Evolutionary conservation across 2,888 invertebrate species (phyloP), one percentile per base, ranked within the genome.

Genomic region (Ormyrus nitidulus): DNA sequence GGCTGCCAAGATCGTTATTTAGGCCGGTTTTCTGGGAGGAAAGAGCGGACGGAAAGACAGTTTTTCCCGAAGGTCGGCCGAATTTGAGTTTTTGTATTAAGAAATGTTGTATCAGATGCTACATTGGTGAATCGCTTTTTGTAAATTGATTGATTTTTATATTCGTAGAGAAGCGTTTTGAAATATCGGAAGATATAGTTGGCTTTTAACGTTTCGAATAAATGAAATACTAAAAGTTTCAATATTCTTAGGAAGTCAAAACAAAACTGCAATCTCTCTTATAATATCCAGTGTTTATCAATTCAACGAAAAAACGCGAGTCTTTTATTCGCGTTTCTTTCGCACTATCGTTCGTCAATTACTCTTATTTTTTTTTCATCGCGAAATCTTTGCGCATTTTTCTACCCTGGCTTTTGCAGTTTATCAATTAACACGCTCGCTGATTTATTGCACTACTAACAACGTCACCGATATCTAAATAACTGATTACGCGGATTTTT

Each of bases 341-440:
- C 19, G 19, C 19, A 19, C 19, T 54, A 58, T 66, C 73, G 46
- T 66, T 66, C 74, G 58, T 66, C 65, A 68, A 75, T 75, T 68
- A 66, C 34, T 44, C 53, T n/a, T 49, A 49, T 65, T 46, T 56
- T 74, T 59, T 59, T 51, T 51, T 11, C 10, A 0, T n/a, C 8
- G 7, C 8, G 70, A 48, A 19, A 62, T 58, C 8, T 6, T 68
- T 48, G 51, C n/a, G 2, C 9, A n/a, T 49, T 61, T 8, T 8
- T 11, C 34, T 59, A 7, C 0, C 5, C 64, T n/a, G 19, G 19
- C 6, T 62, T 62, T 11, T 11, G 34, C 59, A 68, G 19, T 75
- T 76, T 64, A 77, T 77, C 77, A 70, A 70, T 77, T 70, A 64
- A 58, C 56, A 13, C 46, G 59, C 44, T 34, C 62, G 44, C n/a